A percentile compares a stretch with the other conserved stretches of the same genome.
These are phyloP conservation scores for Porites rus DNA, from an alignment of 92 coral and sea anemone species.

Conservation along the genomic window DNA sequence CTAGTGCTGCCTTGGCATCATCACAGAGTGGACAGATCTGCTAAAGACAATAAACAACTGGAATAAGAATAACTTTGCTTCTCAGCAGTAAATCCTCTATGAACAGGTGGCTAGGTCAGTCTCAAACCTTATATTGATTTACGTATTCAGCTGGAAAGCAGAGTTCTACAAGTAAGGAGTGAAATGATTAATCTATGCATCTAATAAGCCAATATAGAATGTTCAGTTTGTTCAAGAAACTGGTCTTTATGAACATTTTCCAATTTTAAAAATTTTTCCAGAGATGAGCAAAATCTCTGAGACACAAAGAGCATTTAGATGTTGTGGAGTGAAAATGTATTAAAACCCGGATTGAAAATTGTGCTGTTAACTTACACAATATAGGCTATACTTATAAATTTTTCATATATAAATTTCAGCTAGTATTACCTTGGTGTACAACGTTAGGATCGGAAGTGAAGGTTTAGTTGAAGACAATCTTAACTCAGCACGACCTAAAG, in stretches of 20 bases:
- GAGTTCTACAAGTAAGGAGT: too few relatives aligned
- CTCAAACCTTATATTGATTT: too few relatives aligned
- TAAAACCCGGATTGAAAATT: too few relatives aligned
- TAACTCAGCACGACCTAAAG: not conserved
- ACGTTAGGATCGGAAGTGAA: conserved; percentile 47
- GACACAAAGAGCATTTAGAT: too few relatives aligned
- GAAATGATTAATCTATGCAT: too few relatives aligned
- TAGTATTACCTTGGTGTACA: conserved; percentile 49
- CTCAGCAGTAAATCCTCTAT: not conserved
- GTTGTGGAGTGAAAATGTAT: too few relatives aligned
- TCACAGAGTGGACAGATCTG: conserved; percentile 93
- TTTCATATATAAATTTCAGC: not conserved
- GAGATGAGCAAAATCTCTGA: too few relatives aligned
- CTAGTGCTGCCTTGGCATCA: conserved; percentile 79
- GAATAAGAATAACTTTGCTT: not conserved
- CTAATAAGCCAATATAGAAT: too few relatives aligned
- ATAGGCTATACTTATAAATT: not conserved
- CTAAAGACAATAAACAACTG: conserved; percentile 32
- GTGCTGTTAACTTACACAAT: not conserved
- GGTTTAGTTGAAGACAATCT: not conserved
- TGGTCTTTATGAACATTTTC: too few relatives aligned
- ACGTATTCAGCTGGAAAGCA: too few relatives aligned
- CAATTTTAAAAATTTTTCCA: too few relatives aligned
- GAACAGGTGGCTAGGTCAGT: not conserved
- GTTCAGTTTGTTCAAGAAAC: too few relatives aligned